Evolutionary conservation across 1,140 invertebrate species (phyloP), one percentile per base, ranked within the genome.

Genomic region (Papilio machaon): DNA sequence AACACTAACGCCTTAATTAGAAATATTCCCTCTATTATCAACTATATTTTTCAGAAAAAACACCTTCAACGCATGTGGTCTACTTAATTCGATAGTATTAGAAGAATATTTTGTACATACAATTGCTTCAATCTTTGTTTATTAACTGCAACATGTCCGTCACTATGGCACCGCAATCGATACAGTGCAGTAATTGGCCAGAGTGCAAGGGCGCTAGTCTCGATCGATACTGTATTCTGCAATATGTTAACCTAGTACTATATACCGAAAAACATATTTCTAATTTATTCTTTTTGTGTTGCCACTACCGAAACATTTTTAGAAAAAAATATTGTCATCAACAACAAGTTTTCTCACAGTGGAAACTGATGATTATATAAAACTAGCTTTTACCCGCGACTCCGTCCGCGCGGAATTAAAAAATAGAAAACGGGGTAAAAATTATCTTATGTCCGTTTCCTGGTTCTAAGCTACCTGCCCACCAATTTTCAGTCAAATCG

Each of bases 221-320:
- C 74, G 46, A 76, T 76, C 74, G 23, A 76, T 76, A 52, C 35
- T 38, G 64, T 70, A 60, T 23, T 47, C 74, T 54, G 47, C 74
- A 52, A 54, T 76, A 52, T 52, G 47, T 30, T 76, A 52, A 13
- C 74, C 74, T 76, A 76, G 47, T 52, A 54, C 64, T 35, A 38
- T 67, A 13, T 15, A 35, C 4, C 11, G 0, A 23, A 35, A 67
- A 67, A 35, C 1, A 13, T 67, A 15, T 67, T 67, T 67, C 0
- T 35, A 35, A 3, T 11, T 15, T 15, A 67, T 15, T n/a, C 3
- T 52, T 52, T 2, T 15, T 52, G 13, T 52, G 54, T n/a, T 13
- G 7, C 7, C 38, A 43, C 38, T 43, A 3, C 38, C 38, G 38
- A 58, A 58, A 58, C 54, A n/a, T 58, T 8, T n/a, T 4, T 15